These are phyloP conservation scores for Mellivora capensis DNA, from an alignment of 2,113 vertebrate genomes.

Conservation along the genomic window DNA sequence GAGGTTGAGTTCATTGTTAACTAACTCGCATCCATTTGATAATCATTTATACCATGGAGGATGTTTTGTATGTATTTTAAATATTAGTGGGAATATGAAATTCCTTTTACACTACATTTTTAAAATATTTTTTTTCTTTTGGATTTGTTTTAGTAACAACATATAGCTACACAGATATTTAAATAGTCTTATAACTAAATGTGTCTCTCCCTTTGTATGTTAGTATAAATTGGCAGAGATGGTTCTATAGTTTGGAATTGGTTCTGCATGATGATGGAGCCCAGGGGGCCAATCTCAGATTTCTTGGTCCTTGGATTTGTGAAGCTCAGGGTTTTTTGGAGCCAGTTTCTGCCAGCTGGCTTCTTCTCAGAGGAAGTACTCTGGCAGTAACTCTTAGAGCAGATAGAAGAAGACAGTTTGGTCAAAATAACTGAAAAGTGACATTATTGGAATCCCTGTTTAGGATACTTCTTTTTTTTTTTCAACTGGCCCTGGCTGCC, in stretches of 20 bases:
- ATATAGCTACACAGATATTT: neutral
- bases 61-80: neutral
- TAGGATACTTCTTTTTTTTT: neutral
- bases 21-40: neutral
- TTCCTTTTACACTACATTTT: neutral
- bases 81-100: neutral
- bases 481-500: neutral
- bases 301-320: neutral
- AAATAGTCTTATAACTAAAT: neutral
- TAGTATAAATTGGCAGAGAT: neutral
- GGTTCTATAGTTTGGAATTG: neutral
- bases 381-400: neutral
- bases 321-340: conserved; percentile 27
- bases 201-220: neutral
- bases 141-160: neutral
- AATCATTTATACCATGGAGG: neutral
- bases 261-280: neutral
- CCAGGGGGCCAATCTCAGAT: neutral
- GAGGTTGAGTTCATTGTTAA: neutral
- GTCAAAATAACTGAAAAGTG: conserved; percentile 17
- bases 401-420: neutral
- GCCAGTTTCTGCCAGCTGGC: neutral
- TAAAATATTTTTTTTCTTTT: neutral
- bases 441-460: neutral
- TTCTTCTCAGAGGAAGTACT: neutral